Evolutionary conservation across 1,140 invertebrate genomes (phyloP).

Genomic region (Drosophila takahashii): DNA sequence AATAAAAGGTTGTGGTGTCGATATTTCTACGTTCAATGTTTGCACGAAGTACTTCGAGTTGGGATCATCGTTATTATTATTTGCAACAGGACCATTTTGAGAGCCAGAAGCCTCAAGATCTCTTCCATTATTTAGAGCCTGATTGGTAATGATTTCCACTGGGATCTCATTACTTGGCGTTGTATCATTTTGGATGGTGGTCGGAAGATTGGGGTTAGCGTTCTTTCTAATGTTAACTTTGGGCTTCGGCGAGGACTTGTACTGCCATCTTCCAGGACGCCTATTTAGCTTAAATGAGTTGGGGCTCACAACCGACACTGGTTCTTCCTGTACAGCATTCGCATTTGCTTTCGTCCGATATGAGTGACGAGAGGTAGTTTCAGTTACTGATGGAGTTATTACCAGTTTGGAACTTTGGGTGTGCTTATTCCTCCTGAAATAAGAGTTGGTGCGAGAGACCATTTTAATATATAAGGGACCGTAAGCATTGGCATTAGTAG

Average conservation of each 20-base stretch:
- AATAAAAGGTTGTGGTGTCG: conserved; percentile 92
- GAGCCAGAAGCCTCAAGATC: conserved; percentile 90
- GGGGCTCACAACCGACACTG: conserved; percentile 86
- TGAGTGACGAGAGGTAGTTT: conserved; percentile 85
- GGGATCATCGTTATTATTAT: conserved; percentile 85
- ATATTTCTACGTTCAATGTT: conserved; percentile 94
- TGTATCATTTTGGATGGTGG: conserved; percentile 30
- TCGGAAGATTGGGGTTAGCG: conserved; percentile 28
- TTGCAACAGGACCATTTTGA: conserved; percentile 86
- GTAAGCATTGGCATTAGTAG: no score
- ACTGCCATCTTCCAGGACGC: conserved; percentile 93
- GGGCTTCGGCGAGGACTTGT: conserved; percentile 94
- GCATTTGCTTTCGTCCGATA: conserved; percentile 87
- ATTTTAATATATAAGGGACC: neutral
- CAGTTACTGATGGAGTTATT: conserved; percentile 74
- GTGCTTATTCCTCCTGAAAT: conserved; percentile 67
- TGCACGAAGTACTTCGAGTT: conserved; percentile 87
- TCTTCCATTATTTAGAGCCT: conserved; percentile 64
- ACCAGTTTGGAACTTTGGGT: conserved; percentile 80
- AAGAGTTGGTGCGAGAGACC: neutral
- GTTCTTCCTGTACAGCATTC: conserved; percentile 86
- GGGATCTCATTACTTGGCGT: conserved; percentile 32
- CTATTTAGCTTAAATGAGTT: conserved; percentile 92
- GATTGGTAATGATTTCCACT: conserved; percentile 35
- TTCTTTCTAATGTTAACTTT: conserved; percentile 91